Base-by-base conservation (phyloP, 2,797 vertebrate genomes). In the Chelonia mydas region DNA sequence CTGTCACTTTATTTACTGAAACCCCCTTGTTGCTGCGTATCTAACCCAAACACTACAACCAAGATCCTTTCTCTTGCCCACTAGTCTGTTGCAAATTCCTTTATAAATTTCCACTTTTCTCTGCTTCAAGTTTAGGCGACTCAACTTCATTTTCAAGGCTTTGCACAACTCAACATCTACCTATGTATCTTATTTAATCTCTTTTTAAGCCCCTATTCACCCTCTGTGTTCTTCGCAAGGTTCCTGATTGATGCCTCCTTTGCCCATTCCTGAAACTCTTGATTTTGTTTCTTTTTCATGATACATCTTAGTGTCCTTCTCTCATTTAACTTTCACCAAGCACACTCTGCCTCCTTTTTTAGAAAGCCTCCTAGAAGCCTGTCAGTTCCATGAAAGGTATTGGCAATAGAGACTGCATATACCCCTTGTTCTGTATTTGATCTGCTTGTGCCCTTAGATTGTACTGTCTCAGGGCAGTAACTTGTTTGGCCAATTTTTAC, bases 341-440 rank as follows among this genome's bases (percentile, higher is more conserved):
- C 13, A 89, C 13, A 41, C 61, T 87, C 80, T 80, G 27, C 9
- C 28, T 28, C 0, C 0, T 61, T 17, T 21, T 65, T n/a, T 37
- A 68, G 37, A 68, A 68, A 65, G 15, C 61, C 16, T 93, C 31
- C 72, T 53, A 47, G 45, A 31, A 3, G 0, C 12, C 83, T 95
- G 5, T 50, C 59, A 72, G 37, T 11, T 78, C 19, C 10, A 1
- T 77, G 50, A 50, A 12, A 83, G 17, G 7, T 80, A 19, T 41
- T 72, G 81, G 21, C 17, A 54, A 16, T 87, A 7, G 55, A 19
- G n/a, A 12, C 4, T 37, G 3, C 2, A 1, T 31, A 3, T 11
- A 8, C 82, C 41, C 2, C 37, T 95, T 88, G 59, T 65, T 65
- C 31, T 65, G 59, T 65, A 33, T 65, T 61, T 65, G 31, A n/a